phyloP scores from a whole-genome alignment of 2,888 invertebrate genomes.

The Ramazzottius varieornatus region DNA sequence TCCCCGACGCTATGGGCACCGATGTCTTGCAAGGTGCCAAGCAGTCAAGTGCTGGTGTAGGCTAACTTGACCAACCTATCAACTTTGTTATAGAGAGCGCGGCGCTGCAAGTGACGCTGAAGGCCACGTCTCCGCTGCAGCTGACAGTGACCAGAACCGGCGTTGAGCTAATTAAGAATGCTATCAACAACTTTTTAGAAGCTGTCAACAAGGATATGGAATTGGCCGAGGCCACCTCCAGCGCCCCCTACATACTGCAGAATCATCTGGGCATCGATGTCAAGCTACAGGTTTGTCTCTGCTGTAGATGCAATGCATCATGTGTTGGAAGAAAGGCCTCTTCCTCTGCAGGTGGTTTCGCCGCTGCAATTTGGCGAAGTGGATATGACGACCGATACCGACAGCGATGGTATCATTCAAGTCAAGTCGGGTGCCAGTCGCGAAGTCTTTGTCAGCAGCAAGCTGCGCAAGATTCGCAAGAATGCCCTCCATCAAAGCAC shows the following conservation, averaged over 20 bases:
- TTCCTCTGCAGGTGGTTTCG: neutral
- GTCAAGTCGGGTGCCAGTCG: slow-evolving; percentile 1
- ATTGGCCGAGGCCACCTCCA: neutral
- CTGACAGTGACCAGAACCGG: neutral
- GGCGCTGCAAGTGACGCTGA: neutral
- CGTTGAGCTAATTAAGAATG: neutral
- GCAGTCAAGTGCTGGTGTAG: no score
- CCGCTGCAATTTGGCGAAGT: neutral
- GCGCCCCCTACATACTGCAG: neutral
- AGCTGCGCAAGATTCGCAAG: neutral
- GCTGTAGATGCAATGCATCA: no score
- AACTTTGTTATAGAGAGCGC: no score
- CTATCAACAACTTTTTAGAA: neutral
- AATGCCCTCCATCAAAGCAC: neutral
- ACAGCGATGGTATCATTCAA: neutral
- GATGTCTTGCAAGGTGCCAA: neutral
- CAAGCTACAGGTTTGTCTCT: neutral
- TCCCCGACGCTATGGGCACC: neutral
- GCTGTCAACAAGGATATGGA: neutral
- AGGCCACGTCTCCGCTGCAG: neutral
- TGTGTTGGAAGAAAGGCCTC: no score
- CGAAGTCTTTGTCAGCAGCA: neutral
- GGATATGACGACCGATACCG: neutral
- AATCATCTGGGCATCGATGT: neutral
- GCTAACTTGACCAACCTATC: no score